Conservation (phyloP, 2,113 vertebrate species). For the Dicentrarchus labrax region DNA sequence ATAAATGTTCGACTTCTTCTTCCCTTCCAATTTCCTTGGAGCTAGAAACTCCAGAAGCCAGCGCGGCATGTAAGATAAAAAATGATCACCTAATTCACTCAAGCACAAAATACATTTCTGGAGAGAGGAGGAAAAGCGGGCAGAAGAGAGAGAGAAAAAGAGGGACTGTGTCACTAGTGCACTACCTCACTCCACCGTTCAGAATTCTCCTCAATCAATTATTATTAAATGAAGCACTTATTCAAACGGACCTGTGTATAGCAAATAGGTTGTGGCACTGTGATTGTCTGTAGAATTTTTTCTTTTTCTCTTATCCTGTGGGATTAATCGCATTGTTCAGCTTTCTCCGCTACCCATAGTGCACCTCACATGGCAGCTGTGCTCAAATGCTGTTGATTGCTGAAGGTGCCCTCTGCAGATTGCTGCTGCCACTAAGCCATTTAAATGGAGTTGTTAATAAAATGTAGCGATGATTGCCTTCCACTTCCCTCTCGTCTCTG, state of each 20-base stretch:
- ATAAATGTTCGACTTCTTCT: constrained; percentile 89
- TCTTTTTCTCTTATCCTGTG: constrained; percentile 62
- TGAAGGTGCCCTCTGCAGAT: constrained; percentile 82
- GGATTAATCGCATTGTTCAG: constrained; percentile 78
- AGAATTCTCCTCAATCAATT: constrained; percentile 73
- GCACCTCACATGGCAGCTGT: constrained; percentile 74
- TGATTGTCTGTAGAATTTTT: constrained; percentile 70
- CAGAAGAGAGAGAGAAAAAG: constrained; percentile 42
- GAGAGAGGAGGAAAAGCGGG: constrained; percentile 68
- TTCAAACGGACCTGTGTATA: constrained; percentile 76
- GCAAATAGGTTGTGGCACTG: constrained; percentile 66
- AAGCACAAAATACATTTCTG: constrained; percentile 89
- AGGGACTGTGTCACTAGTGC: constrained; percentile 52
- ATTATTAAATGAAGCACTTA: constrained; percentile 81
- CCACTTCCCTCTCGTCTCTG: constrained; percentile 55
- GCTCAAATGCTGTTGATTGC: constrained; percentile 77
- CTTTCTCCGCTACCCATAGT: constrained; percentile 57
- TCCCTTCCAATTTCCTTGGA: constrained; percentile 86
- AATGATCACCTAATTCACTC: constrained; percentile 90
- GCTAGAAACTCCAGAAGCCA: constrained; percentile 85
- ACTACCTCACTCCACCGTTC: constrained; percentile 51
- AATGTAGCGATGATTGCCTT: constrained; percentile 78
- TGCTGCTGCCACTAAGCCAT: constrained; percentile 73
- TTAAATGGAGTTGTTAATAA: constrained; percentile 81
- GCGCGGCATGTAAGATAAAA: constrained; percentile 86